These are phyloP conservation scores for Cyclina sinensis DNA, from an alignment of 1,140 invertebrate genomes.

Conservation along the genomic window DNA sequence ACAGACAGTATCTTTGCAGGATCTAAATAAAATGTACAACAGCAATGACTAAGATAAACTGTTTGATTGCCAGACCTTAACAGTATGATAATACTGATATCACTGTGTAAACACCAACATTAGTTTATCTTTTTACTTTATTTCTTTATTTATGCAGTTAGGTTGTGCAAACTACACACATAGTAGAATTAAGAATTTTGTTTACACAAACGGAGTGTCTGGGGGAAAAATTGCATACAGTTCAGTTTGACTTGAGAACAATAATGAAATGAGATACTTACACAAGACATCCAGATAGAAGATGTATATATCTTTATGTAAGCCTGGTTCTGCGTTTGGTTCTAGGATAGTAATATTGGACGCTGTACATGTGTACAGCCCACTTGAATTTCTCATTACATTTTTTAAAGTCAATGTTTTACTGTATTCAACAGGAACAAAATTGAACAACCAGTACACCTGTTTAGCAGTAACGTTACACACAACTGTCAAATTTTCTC, in stretches of 20 bases:
- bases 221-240: too few species aligned
- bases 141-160: too few species aligned
- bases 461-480: neutral
- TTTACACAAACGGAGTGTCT: too few species aligned
- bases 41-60: too few species aligned
- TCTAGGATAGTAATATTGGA: neutral
- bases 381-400: neutral
- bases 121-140: too few species aligned
- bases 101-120: too few species aligned
- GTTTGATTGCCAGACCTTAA: too few species aligned
- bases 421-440: neutral
- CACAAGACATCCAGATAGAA: neutral
- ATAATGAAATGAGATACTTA: neutral
- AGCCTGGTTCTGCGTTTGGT: neutral
- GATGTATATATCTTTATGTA: neutral
- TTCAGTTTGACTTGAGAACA: too few species aligned
- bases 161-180: too few species aligned
- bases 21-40: neutral
- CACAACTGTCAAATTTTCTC: neutral
- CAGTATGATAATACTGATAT: too few species aligned
- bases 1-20: neutral
- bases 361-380: neutral
- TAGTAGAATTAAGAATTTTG: too few species aligned
- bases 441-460: neutral
- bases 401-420: conserved; percentile 11